These are phyloP conservation scores for Hystrix cristata DNA, from an alignment of 2,113 vertebrate species.

Conservation along the genomic window DNA sequence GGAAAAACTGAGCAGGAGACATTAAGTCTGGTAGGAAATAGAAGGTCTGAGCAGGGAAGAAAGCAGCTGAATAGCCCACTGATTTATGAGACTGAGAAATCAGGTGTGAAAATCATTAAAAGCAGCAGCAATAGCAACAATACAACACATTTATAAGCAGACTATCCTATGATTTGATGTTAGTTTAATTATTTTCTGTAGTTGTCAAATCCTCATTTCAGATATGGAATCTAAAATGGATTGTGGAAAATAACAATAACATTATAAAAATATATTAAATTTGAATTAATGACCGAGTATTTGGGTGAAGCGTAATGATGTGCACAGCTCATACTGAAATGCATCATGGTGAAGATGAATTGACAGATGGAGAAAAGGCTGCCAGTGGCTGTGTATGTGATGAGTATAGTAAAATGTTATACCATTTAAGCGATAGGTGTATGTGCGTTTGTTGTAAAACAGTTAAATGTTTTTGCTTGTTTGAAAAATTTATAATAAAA, in stretches of 20 bases:
- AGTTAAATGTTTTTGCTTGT: background rate
- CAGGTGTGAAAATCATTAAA: conserved; percentile 38
- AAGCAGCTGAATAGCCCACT: conserved; percentile 13
- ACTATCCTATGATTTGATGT: background rate
- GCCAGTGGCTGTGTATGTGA: background rate
- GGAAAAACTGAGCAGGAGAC: conserved; percentile 77
- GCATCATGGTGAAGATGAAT: background rate
- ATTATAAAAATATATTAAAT: background rate
- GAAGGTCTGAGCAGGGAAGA: conserved; percentile 66
- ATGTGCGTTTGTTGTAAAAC: background rate
- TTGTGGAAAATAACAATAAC: background rate
- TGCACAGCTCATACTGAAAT: background rate
- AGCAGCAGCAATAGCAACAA: background rate
- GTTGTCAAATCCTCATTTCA: background rate
- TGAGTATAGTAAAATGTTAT: background rate
- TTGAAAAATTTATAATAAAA: conserved; percentile 29
- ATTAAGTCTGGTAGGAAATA: conserved; percentile 74
- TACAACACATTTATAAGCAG: background rate
- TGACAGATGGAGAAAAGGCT: background rate
- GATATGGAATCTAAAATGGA: background rate
- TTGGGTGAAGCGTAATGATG: background rate
- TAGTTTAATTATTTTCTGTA: conserved; percentile 23
- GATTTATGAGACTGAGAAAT: conserved; percentile 30
- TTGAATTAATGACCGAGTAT: background rate
- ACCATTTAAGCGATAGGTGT: background rate